Base-by-base conservation (phyloP, 1,140 invertebrate species). In the Lerema accius region DNA sequence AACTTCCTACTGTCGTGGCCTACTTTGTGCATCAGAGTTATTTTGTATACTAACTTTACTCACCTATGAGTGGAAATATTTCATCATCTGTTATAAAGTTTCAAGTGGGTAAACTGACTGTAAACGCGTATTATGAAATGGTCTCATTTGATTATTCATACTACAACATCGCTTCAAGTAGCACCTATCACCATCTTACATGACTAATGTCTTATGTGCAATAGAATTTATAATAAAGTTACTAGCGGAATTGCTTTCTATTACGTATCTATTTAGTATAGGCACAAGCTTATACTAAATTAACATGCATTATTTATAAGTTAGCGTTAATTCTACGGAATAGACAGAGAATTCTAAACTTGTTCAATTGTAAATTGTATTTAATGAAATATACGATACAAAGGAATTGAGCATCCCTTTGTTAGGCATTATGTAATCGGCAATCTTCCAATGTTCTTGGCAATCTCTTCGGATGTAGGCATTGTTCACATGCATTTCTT, bases 141-240 rank as follows among this genome's bases (percentile, higher is more conserved):
- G n/a, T 39, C 63, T 65, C 26, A 58, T 49, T 64, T 49, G 11
- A 50, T 65, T 50, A 59, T 59, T 59, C 55, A 51, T 45, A 40
- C 14, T 37, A 37, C 39, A 53, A 40, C 43, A 11, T 4, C 17
- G 11, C 13, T 40, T 53, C n/a, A 40, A 53, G 50, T 51, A 39
- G 49, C 35, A 39, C 35, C 17, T 40, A 51, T 39, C 28, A n/a
- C 35, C 35, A 39, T 51, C n/a, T 23, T n/a, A n/a, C 13, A n/a
- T 51, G 49, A 51, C 16, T 51, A 40, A 50, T 50, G 4, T 17
- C 13, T 50, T 32, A 32, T 51, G 16, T 40, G 35, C 15, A 51
- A 39, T 51, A 51, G 13, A 16, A 14, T 49, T 15, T 32, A 32
- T 32, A 32, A 32, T 32, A 32, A 32, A 32, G 28, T n/a, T n/a